Conservation (phyloP, 2,888 invertebrate genomes). For the Cheilosia vulpina region DNA sequence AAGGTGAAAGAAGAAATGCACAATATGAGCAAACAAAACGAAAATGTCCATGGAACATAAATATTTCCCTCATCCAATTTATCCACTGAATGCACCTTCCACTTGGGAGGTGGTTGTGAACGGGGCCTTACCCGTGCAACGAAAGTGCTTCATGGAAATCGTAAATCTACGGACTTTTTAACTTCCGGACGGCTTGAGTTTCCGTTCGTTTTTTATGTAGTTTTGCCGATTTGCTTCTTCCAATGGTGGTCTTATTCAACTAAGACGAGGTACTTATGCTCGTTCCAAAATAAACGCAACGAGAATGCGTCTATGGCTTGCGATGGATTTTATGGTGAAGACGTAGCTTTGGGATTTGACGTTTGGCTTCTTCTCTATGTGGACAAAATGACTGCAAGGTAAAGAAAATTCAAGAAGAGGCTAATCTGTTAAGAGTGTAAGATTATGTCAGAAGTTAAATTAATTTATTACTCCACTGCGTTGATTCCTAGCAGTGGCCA, state of each 20-base stretch:
- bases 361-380: slow-evolving; percentile 44
- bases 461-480: not conserved
- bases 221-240: slow-evolving; percentile 42
- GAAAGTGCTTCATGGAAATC: slow-evolving; percentile 56
- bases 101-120: not conserved
- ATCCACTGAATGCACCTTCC: slow-evolving; percentile 52
- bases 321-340: slow-evolving; percentile 47
- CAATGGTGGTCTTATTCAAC: slow-evolving; percentile 19
- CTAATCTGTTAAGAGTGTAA: slow-evolving; percentile 26
- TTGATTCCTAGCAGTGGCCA: not conserved
- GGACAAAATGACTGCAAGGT: not conserved
- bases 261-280: slow-evolving; percentile 6
- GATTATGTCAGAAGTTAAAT: slow-evolving; percentile 27
- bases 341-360: slow-evolving; percentile 29
- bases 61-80: slow-evolving; percentile 53
- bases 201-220: slow-evolving; percentile 40
- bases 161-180: slow-evolving; percentile 61
- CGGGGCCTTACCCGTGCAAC: slow-evolving; percentile 1
- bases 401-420: not conserved
- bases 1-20: slow-evolving; percentile 47
- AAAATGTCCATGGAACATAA: slow-evolving; percentile 24
- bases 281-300: not conserved
- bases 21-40: slow-evolving; percentile 16
- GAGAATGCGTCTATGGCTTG: slow-evolving; percentile 29
- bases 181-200: slow-evolving; percentile 68